A percentile compares a stretch with the other conserved stretches of the same genome.
phyloP scores from a whole-genome alignment of 2,113 vertebrate species.

The Varanus komodoensis region DNA sequence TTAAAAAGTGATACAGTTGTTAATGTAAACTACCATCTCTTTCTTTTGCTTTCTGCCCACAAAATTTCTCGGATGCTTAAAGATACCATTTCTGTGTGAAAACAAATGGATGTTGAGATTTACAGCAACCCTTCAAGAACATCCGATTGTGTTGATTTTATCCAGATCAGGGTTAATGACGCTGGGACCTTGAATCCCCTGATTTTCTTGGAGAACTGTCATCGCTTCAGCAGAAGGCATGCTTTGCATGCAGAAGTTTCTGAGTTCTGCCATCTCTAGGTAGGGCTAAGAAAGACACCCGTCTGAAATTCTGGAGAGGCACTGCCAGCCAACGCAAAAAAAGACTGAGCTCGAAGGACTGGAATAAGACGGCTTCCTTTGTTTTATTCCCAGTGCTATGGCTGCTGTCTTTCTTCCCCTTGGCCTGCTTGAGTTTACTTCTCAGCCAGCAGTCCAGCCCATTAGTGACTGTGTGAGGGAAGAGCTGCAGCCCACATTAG shows the following conservation, averaged over 20 bases:
- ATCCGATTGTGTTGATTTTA: background rate
- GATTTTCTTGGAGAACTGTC: background rate
- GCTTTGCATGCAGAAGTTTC: background rate
- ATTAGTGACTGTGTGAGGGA: background rate
- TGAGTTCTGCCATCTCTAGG: background rate
- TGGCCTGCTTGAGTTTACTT: background rate
- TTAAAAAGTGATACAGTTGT: background rate
- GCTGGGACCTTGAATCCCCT: background rate
- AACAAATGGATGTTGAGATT: background rate
- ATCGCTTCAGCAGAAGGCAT: too few species aligned
- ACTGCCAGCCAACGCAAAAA: background rate
- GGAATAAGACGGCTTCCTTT: background rate
- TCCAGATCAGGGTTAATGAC: background rate
- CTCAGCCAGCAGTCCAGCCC: background rate
- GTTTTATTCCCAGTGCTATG: background rate
- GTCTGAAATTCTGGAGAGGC: background rate
- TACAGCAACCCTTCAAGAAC: background rate
- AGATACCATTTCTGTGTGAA: background rate
- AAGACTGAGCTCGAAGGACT: background rate
- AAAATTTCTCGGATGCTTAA: background rate
- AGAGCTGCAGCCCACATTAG: background rate
- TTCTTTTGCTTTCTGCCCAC: background rate
- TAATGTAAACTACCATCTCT: too few species aligned
- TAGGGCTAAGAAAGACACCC: background rate
- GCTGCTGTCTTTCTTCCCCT: background rate